A percentile compares a stretch with the other conserved stretches of the same genome.
These are phyloP conservation scores for Cyclura pinguis DNA, from an alignment of 2,797 vertebrate species.

Conservation along the genomic window DNA sequence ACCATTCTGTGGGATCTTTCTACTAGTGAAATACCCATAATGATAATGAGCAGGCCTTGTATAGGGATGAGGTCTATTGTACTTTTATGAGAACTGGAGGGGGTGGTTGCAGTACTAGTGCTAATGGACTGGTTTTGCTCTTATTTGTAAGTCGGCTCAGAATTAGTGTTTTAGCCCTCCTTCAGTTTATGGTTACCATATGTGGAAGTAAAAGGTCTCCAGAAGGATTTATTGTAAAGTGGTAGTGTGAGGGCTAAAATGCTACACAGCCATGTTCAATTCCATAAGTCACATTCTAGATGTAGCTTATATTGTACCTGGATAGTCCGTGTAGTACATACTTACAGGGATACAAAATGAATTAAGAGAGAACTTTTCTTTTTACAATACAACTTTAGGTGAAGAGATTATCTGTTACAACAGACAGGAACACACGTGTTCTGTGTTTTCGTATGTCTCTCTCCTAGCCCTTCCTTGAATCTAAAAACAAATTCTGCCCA, in stretches of 20 bases:
- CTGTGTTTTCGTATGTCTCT: not conserved
- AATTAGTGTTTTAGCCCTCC: not conserved
- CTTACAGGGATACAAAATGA: not conserved
- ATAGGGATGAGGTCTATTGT: not conserved
- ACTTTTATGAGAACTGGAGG: not conserved
- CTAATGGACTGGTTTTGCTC: not conserved
- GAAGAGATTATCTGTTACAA: not conserved
- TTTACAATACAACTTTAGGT: not conserved
- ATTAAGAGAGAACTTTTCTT: not conserved
- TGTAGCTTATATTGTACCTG: not conserved
- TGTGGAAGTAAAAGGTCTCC: not conserved
- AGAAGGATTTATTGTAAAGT: not conserved
- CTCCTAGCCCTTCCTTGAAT: not conserved
- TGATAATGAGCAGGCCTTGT: not conserved
- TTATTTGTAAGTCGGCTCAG: not conserved
- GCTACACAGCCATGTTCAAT: not conserved
- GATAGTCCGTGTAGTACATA: not conserved
- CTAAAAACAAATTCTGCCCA: not conserved
- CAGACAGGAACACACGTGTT: not conserved
- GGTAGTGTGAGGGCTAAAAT: not conserved
- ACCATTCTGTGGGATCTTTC: too few relatives aligned
- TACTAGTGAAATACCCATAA: not conserved
- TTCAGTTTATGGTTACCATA: not conserved
- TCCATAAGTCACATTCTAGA: not conserved
- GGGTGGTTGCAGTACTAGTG: not conserved